Evolutionary conservation across 2,797 vertebrate species (phyloP), one percentile per base, ranked within the genome.

Genomic region (Arnoldichthys spilopterus): DNA sequence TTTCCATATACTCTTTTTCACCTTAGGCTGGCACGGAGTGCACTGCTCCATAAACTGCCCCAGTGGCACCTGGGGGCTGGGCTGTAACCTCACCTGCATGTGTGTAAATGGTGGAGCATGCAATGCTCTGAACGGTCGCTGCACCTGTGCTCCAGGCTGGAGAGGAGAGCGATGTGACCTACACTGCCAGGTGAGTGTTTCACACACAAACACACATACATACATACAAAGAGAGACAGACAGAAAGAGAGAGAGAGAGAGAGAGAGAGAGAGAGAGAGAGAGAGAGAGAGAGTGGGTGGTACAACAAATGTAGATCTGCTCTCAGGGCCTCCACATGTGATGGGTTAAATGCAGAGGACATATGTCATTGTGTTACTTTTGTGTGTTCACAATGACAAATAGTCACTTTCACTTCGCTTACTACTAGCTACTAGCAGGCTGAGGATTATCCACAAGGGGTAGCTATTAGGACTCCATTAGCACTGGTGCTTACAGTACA

Each of bases 11-110:
- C 13, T n/a, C 11, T 71, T 68, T 18, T 75, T 18, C 15, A 30
- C 32, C 45, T 45, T 90, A 99, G 98, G 97, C 8, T 98, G 97
- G 97, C 95, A 98, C 1, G 97, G 97, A 0, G 95, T 98, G 58
- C 96, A 98, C 89, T 99, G 98, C 87, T 99, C 97, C 67, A 95
- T 98, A 88, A 94, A 94, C 89, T 99, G 98, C 62, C 96, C 98
- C 82, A 97, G 97, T 3, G 97, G 96, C 0, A 94, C 90, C 0
- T 99, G 97, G 97, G 97, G 98, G 72, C 92, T 96, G 85, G 94
- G 95, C 86, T 99, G 98, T 82, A 96, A 97, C 87, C 87, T 93
- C 58, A 97, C 95, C 3, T 99, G 98, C 72, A 91, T 87, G 49
- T 99, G 98, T 83, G 93, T 92, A 8, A 96, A 97, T 0, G 94